These are phyloP conservation scores for Dicycla oo DNA, from an alignment of 2,888 invertebrate genomes.

Conservation along the genomic window DNA sequence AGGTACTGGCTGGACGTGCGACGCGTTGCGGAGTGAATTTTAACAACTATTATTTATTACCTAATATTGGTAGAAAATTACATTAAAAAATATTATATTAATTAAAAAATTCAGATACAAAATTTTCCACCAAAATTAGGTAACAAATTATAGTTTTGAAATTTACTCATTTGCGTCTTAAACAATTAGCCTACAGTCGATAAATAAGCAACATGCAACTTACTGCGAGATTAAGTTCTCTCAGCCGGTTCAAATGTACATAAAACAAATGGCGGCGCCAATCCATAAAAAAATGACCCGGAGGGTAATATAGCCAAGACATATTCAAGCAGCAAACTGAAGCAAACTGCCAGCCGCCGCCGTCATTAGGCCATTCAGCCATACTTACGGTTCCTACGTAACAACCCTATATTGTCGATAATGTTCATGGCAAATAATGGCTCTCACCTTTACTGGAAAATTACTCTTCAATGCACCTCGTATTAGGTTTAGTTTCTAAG, in stretches of 20 bases:
- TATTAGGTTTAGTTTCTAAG: conserved; percentile 22
- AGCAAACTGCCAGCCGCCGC: background rate
- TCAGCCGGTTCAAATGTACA: background rate
- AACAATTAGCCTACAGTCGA: background rate
- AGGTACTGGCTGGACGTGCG: no score
- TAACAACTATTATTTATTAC: no score
- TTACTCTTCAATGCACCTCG: background rate
- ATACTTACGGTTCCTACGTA: background rate
- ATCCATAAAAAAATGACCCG: background rate
- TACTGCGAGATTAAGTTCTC: background rate
- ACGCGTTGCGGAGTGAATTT: no score
- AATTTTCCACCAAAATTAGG: no score
- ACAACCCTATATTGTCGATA: background rate
- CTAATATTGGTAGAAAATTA: no score
- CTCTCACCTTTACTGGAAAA: background rate
- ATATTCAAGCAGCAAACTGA: conserved; percentile 7
- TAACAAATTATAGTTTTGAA: no score
- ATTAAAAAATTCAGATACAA: no score
- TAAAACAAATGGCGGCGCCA: background rate
- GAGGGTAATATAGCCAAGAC: background rate
- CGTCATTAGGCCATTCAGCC: background rate
- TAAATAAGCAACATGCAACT: conserved; percentile 6
- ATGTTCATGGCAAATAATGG: background rate
- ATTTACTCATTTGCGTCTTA: no score
- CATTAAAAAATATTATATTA: no score